Percentiles rank a stretch among this genome's conserved stretches.
Evolutionary conservation across 2,888 invertebrate species (phyloP).

Genomic region (Thumatha senex): DNA sequence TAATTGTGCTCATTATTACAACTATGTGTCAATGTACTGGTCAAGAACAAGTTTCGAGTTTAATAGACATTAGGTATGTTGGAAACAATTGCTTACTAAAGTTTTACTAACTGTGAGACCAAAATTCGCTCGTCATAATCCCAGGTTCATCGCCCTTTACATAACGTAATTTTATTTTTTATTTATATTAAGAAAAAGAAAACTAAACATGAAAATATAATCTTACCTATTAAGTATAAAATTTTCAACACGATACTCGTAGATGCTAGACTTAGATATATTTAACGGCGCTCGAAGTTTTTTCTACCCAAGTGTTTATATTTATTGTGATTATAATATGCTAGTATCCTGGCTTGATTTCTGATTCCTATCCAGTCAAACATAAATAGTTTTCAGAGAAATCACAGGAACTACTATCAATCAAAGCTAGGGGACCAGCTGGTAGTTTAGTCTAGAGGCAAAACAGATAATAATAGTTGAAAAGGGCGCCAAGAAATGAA

Average conservation of each 20-base stretch:
- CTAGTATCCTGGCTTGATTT: no score
- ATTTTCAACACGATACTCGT: conserved; percentile 5
- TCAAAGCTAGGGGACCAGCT: no score
- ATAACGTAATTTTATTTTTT: conserved; percentile 34
- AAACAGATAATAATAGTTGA: no score
- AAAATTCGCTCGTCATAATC: conserved; percentile 47
- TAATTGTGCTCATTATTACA: conserved; percentile 24
- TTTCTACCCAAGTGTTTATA: not conserved
- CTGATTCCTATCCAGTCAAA: no score
- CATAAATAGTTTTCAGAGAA: no score
- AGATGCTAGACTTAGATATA: conserved; percentile 16
- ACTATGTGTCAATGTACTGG: conserved; percentile 40
- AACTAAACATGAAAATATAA: conserved; percentile 3
- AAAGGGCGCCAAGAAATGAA: no score
- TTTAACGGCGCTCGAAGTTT: conserved; percentile 3
- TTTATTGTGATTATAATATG: no score
- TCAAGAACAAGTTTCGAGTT: conserved; percentile 47
- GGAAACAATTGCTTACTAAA: conserved; percentile 57
- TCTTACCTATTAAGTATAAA: not conserved
- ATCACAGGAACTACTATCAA: no score
- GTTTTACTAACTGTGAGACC: conserved; percentile 52
- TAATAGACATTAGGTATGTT: conserved; percentile 46
- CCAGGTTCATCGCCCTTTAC: conserved; percentile 45
- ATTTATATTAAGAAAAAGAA: conserved; percentile 10
- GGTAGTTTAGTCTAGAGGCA: no score